Evolutionary conservation across 2,888 invertebrate genomes (phyloP).

Genomic region (Papilio elwesi): DNA sequence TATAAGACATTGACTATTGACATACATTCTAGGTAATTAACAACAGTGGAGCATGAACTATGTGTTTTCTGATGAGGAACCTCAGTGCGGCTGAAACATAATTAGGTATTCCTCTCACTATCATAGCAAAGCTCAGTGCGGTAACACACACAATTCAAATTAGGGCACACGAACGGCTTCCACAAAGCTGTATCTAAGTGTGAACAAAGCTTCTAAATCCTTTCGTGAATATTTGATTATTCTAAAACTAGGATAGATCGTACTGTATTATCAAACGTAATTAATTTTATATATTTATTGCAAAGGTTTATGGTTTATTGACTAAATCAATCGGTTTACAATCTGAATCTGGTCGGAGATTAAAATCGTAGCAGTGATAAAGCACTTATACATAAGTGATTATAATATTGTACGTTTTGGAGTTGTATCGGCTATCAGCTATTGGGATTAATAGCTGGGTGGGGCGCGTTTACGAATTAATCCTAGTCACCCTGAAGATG

Average conservation of each 20-base stretch:
- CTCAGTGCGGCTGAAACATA: background rate
- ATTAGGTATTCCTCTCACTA: slow-evolving; percentile 2
- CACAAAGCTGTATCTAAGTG: background rate
- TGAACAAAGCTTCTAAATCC: background rate
- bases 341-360: too few relatives aligned
- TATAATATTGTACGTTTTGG: too few relatives aligned
- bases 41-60: background rate
- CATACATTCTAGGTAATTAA: background rate
- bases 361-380: too few relatives aligned
- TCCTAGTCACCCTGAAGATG: too few relatives aligned
- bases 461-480: too few relatives aligned
- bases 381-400: too few relatives aligned
- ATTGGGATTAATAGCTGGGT: too few relatives aligned
- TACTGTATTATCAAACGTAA: background rate
- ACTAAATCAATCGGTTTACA: too few relatives aligned
- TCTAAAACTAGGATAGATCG: background rate
- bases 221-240: slow-evolving; percentile 1
- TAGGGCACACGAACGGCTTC: background rate
- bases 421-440: too few relatives aligned
- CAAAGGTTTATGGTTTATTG: too few relatives aligned
- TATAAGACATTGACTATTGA: background rate
- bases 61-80: background rate
- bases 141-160: slow-evolving; percentile 10
- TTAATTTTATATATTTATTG: background rate
- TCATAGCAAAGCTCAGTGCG: slow-evolving; percentile 10